Evolutionary conservation across 92 coral and sea anemone species (phyloP), one percentile per base, ranked within the genome.

Genomic region (Epizoanthus rinbou): DNA sequence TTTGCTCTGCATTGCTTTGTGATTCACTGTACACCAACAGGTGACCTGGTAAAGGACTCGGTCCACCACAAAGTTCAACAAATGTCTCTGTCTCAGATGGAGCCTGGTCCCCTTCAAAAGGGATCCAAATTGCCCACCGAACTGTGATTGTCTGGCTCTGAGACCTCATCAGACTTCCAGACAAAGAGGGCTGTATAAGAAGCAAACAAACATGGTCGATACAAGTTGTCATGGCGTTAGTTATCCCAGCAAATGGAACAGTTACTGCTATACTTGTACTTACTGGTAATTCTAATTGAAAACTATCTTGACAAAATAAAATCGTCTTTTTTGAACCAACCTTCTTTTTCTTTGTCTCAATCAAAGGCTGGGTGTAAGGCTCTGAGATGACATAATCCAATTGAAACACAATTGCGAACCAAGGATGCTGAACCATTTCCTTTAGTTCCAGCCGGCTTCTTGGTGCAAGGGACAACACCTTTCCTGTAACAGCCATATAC

Each of bases 141-240:
- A 92, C 90, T 52, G 97, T 90, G 24, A 94, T 88, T 69, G 93
- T 90, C 58, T 87, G 95, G 79, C 87, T 97, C 53, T 92, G 89
- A 24, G 99, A 97, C 24, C 99, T 86, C 94, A 97, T 91, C 15
- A 97, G 87, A 37, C 99, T 97, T 35, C 99, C 98, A 45, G 99
- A 90, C 58, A 94, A 78, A 13, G 97, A 88, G 13, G 91, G 87
- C 97, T 93, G 86, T 19, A 76, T 62, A 8, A 54, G 52, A 3
- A 64, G 47, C 54, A 6, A 21, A 58, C 23, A 21, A 17, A 69
- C 43, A 57, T 10, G 35, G 39, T 33, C 31, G 1, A 24, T 65
- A 8, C 41, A 66, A 24, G 31, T 23, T 9, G 25, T 31, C 21
- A 13, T 16, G 8, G 54, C 22, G 16, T 18, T 17, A 18, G 5